These are phyloP conservation scores for Athrips mouffetella DNA, from an alignment of 2,888 invertebrate genomes.

Conservation along the genomic window DNA sequence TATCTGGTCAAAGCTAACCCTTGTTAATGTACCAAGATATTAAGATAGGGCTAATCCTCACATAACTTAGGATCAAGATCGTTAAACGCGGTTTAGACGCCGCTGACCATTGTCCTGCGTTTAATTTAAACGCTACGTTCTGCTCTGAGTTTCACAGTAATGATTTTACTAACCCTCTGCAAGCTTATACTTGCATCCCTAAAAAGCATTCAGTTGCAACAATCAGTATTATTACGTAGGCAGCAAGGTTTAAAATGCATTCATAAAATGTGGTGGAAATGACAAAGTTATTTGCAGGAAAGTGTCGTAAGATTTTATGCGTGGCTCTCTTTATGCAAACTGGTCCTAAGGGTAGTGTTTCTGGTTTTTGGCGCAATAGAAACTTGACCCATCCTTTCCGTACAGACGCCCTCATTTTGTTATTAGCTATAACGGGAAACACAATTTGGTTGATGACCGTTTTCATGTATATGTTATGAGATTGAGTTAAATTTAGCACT, in stretches of 20 bases:
- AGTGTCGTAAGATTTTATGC: constrained; percentile 76
- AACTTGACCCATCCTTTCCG: constrained; percentile 59
- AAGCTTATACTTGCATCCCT: constrained; percentile 28
- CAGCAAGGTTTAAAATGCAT: constrained; percentile 29
- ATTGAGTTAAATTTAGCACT: constrained; percentile 18
- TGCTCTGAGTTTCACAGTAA: constrained; percentile 47
- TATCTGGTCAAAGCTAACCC: constrained; percentile 28
- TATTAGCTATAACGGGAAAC: constrained; percentile 45
- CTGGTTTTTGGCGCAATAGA: constrained; percentile 69
- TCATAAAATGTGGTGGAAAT: constrained; percentile 1
- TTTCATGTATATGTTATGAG: constrained; percentile 28
- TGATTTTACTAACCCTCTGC: constrained; percentile 59
- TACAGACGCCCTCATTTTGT: constrained; percentile 35
- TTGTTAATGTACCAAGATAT: constrained; percentile 64
- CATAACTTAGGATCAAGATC: constrained; percentile 75
- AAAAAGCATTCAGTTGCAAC: not conserved
- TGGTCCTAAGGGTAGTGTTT: constrained; percentile 66
- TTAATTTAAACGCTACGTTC: constrained; percentile 69
- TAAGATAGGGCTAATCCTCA: constrained; percentile 75
- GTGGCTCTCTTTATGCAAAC: constrained; percentile 69
- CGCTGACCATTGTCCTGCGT: constrained; percentile 75
- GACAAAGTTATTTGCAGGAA: constrained; percentile 31
- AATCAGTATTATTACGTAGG: constrained; percentile 18
- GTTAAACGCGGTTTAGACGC: constrained; percentile 57
- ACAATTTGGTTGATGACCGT: constrained; percentile 37